Evolutionary conservation across 1,140 invertebrate genomes (phyloP), one percentile per base, ranked within the genome.

Genomic region (Drosophila ercepeae): DNA sequence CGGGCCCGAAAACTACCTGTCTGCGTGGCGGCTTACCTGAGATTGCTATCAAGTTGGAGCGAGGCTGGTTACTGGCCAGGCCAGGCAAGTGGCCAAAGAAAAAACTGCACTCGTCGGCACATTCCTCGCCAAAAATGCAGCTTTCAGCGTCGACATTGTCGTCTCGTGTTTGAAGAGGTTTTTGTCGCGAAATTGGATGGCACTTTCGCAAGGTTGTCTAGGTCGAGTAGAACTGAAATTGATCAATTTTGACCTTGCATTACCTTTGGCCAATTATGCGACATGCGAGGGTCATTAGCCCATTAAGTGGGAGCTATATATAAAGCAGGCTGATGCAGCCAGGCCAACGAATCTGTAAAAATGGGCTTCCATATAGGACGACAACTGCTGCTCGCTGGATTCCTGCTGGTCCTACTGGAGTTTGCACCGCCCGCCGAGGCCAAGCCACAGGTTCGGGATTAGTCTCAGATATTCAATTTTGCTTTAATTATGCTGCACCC

Each of bases 51-150:
- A 32, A 29, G 27, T 27, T 27, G 63, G 63, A 13, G 36, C 45
- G 59, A 55, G 19, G 50, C 19, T 49, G 48, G 42, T 25, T 64
- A 57, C 16, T 55, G 41, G 19, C 23, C 58, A 39, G 23, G 49
- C 39, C 21, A 21, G 21, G 32, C 4, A 16, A 14, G 19, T n/a
- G 29, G 34, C 9, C 29, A 50, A 39, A 9, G 54, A 29, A 65
- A 82, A 84, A 77, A 86, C 25, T 88, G 77, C 81, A 88, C 51
- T 69, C 58, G 73, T 88, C 57, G 55, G 51, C 82, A 51, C 63
- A 86, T 86, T 86, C 81, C 82, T 70, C 64, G 68, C 63, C 68
- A 81, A 81, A 84, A 67, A 42, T 16, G 29, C 42, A 18, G 9
- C 39, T 50, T 13, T 42, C 61, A 65, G 34, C 27, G 55, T 23